Percentiles rank a stretch among this genome's conserved stretches.
These are phyloP conservation scores for Myotis daubentonii DNA, from an alignment of 2,797 vertebrate genomes.

Conservation along the genomic window DNA sequence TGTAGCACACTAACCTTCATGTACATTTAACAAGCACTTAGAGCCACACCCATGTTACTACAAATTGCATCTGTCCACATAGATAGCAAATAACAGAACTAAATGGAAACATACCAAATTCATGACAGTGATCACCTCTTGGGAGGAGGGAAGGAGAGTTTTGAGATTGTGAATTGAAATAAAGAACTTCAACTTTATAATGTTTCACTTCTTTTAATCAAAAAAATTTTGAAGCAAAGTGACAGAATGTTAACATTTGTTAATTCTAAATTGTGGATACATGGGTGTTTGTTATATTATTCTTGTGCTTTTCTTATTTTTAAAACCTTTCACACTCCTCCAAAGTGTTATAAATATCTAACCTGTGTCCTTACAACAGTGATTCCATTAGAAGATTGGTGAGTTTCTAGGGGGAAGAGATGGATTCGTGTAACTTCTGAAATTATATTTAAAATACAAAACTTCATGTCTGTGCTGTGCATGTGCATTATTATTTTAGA, in stretches of 20 bases:
- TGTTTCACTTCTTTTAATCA: constrained; percentile 37
- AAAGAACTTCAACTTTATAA: constrained; percentile 3
- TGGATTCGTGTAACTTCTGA: constrained; percentile 32
- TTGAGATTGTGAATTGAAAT: not conserved
- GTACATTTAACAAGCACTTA: not conserved
- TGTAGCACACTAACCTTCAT: not conserved
- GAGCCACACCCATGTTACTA: not conserved
- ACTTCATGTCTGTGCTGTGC: not conserved
- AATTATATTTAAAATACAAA: constrained; percentile 4
- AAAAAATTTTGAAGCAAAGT: constrained; percentile 49
- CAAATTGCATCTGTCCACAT: not conserved
- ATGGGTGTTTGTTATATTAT: constrained; percentile 50
- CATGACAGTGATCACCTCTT: not conserved
- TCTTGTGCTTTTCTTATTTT: constrained; percentile 55
- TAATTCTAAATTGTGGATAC: constrained; percentile 39
- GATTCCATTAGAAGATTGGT: constrained; percentile 15
- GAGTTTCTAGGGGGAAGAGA: constrained; percentile 11
- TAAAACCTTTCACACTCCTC: constrained; percentile 35
- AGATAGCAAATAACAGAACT: not conserved
- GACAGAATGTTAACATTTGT: constrained; percentile 59
- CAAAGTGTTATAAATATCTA: constrained; percentile 55
- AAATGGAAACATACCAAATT: not conserved
- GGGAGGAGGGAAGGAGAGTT: not conserved
- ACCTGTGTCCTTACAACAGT: constrained; percentile 31
- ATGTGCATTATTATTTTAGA: not conserved